Base-by-base conservation (phyloP, 1,140 invertebrate species). In the Achatina immaculata region DNA sequence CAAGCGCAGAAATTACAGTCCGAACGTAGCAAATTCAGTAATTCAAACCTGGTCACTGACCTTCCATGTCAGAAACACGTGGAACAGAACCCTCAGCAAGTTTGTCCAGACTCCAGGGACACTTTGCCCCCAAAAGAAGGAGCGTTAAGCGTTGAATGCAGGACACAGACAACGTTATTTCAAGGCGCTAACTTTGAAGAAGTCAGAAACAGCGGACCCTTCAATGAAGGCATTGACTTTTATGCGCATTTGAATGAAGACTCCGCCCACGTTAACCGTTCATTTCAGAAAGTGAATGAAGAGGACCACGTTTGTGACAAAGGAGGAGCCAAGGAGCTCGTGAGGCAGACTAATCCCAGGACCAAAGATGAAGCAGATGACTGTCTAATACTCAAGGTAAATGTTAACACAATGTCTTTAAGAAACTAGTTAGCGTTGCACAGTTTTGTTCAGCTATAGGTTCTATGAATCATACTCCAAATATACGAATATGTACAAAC, bases 111-210 rank as follows among this genome's bases (percentile, higher is more conserved):
- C n/a, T n/a, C n/a, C n/a, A n/a, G n/a, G n/a, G n/a, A n/a, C n/a
- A n/a, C n/a, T n/a, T n/a, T n/a, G n/a, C n/a, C n/a, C n/a, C n/a
- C n/a, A n/a, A n/a, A n/a, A n/a, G n/a, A n/a, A n/a, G n/a, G n/a
- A n/a, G n/a, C n/a, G n/a, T n/a, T n/a, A n/a, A n/a, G n/a, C 24
- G 48, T 31, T 28, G 65, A 68, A 68, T 14, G 65, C 14, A 21
- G 28, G 21, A 16, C 31, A n/a, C n/a, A n/a, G 14, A 38, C 51
- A 11, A 74, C 72, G 7, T 74, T 74, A 24, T n/a, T 24, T 14
- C 6, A 45, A n/a, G 45, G 34, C 24, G 51, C 72, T 6, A 74
- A 16, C 40, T 74, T 74, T 42, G 51, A 74, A 40, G 72, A 74
- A 51, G 72, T 24, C 9, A 74, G 51, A 19, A 11, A 38, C 11